These are phyloP conservation scores for Myodes glareolus DNA, from an alignment of 2,113 vertebrate species.

Conservation along the genomic window DNA sequence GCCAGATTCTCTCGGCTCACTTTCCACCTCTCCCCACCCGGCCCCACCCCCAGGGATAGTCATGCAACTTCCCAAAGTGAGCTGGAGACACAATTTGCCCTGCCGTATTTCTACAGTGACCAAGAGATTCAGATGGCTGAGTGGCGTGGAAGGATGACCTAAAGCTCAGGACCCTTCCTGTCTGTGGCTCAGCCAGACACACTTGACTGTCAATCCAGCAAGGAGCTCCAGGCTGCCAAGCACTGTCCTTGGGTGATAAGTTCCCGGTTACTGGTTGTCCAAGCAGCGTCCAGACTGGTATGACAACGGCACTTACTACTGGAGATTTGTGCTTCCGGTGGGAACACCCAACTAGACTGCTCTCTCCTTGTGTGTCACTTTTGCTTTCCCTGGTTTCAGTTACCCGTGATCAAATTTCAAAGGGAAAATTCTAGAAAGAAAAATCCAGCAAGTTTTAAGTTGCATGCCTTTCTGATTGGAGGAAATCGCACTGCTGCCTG, in stretches of 20 bases:
- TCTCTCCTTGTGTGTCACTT: not conserved
- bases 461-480: not conserved
- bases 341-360: not conserved
- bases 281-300: not conserved
- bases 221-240: not conserved
- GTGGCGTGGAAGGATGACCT: not conserved
- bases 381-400: not conserved
- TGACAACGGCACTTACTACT: not conserved
- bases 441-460: not conserved
- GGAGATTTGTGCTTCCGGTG: not conserved
- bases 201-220: not conserved
- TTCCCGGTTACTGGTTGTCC: not conserved
- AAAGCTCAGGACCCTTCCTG: not conserved
- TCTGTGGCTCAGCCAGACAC: not conserved
- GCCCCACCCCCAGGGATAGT: slow-evolving; percentile 73
- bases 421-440: not conserved
- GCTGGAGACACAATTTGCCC: not conserved
- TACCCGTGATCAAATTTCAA: not conserved
- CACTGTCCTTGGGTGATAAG: not conserved
- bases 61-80: slow-evolving; percentile 66
- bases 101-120: not conserved
- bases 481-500: not conserved
- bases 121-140: not conserved
- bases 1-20: slow-evolving; percentile 84
- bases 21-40: slow-evolving; percentile 64